Base-by-base conservation (phyloP, 2,888 invertebrate genomes). In the Agriopis aurantiaria region DNA sequence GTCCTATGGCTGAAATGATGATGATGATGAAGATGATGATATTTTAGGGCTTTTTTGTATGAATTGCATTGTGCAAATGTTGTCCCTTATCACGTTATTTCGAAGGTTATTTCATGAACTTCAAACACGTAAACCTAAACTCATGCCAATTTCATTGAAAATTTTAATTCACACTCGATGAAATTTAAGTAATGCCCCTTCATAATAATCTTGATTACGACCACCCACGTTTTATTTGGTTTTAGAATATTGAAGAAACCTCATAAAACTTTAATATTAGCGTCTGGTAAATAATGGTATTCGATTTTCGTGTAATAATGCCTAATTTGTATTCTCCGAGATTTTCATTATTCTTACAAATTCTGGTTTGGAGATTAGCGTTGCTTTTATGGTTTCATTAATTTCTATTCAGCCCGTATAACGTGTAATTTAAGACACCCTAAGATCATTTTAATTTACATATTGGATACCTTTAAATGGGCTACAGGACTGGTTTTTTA, bases 171-270 rank as follows among this genome's bases (percentile, higher is more conserved):
- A 23, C 17, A 23, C 17, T 0, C 17, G 17, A 23, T 23, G 17
- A 23, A 23, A 23, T 23, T 23, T 23, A 23, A 23, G 17, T 5
- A 33, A 33, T 0, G 11, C n/a, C 12, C 46, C 46, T 0, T 7
- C 8, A n/a, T 23, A 12, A 58, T 23, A 11, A 12, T 12, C 58
- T 43, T 23, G 33, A 58, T 46, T 58, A 46, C 46, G 46, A 14
- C 43, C 58, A 9, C 58, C 14, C 11, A 8, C 17, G 3, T 64
- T 58, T 58, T 65, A 58, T 58, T 58, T 51, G 51, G 45, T 43
- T 65, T 65, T 58, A 58, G 23, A 65, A 57, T 51, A 58, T 65
- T 65, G 23, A 58, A 48, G 51, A 59, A 59, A 12, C 33, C 46
- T 59, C 51, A 55, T 53, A 48, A 46, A 59, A 33, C 14, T 60